Percentiles rank a stretch among this genome's conserved stretches.
These are phyloP conservation scores for Lasioglossum calceatum DNA, from an alignment of 2,888 invertebrate species.

Conservation along the genomic window DNA sequence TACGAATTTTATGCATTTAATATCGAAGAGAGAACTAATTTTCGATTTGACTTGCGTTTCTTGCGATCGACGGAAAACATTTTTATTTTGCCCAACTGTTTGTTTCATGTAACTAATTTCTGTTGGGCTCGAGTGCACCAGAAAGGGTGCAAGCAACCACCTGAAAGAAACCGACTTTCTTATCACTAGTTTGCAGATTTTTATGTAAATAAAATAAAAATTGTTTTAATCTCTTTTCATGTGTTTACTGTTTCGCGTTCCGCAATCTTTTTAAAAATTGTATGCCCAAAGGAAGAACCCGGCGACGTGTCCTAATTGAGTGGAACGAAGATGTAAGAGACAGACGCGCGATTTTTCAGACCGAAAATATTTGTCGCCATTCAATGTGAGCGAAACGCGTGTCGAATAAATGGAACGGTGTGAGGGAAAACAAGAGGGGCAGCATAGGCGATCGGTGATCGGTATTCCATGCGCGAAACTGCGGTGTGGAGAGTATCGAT, in stretches of 20 bases:
- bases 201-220: no score
- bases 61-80: background rate
- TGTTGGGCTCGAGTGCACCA: no score
- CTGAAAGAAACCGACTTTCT: background rate
- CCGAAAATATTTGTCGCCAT: background rate
- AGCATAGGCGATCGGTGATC: background rate
- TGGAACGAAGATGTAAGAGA: background rate
- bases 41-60: no score
- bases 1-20: background rate
- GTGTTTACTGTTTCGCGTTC: no score
- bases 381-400: background rate
- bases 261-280: no score
- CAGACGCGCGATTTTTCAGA: background rate
- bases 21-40: background rate
- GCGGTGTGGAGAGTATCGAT: background rate
- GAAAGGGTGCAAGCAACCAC: background rate
- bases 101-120: no score
- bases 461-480: conserved; percentile 7
- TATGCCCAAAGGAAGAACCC: background rate
- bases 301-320: background rate
- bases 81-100: background rate
- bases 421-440: background rate
- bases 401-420: background rate
- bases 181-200: no score
- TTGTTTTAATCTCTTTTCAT: no score